phyloP scores from a whole-genome alignment of 64 coral and sea anemone genomes.

The Montipora capricornis region DNA sequence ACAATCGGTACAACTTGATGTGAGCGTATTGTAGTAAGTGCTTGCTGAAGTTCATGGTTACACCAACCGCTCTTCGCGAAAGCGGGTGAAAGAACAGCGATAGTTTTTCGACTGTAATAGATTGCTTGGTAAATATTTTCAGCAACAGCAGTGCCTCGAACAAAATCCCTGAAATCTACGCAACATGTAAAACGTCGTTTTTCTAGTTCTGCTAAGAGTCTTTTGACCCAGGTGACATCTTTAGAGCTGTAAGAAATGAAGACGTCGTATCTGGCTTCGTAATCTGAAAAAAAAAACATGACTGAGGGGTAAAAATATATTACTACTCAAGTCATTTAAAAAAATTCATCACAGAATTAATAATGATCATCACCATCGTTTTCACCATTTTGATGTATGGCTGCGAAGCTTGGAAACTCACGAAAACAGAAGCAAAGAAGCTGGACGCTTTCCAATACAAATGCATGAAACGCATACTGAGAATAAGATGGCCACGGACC shows the following conservation, averaged over 20 bases:
- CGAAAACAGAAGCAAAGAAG: too few species aligned
- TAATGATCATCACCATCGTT: too few species aligned
- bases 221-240: conserved; percentile 25
- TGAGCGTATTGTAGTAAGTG: conserved; percentile 23
- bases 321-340: too few species aligned
- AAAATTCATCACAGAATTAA: too few species aligned
- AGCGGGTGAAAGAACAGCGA: conserved; percentile 68
- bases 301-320: too few species aligned
- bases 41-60: conserved; percentile 73
- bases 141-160: conserved; percentile 55
- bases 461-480: too few species aligned
- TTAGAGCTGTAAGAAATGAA: conserved; percentile 67
- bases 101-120: conserved; percentile 63
- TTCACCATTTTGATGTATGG: too few species aligned
- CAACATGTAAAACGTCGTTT: conserved; percentile 47
- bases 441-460: too few species aligned
- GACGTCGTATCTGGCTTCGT: conserved; percentile 23
- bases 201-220: conserved; percentile 47
- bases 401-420: too few species aligned
- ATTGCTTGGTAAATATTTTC: conserved; percentile 76
- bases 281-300: neutral
- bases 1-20: conserved; percentile 54
- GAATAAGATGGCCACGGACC: too few species aligned
- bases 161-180: conserved; percentile 69
- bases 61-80: conserved; percentile 76